Evolutionary conservation across 2,797 vertebrate genomes (phyloP).

Genomic region (Pipistrellus pipistrellus): DNA sequence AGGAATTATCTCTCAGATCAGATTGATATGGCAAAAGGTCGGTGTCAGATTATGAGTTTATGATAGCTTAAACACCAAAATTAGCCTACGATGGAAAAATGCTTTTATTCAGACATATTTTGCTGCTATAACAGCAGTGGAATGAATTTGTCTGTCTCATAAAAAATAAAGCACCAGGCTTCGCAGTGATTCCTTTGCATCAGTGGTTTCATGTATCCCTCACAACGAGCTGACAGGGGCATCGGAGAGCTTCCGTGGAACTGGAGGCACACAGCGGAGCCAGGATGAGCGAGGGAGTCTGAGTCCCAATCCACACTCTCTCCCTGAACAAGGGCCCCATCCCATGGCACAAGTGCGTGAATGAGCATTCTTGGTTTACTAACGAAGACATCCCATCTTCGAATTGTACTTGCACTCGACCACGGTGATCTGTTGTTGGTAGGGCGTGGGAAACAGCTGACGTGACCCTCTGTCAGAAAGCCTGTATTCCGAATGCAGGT

Average conservation of each 20-base stretch:
- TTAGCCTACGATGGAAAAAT: not conserved
- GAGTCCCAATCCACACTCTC: not conserved
- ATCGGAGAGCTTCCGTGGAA: not conserved
- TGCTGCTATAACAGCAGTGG: not conserved
- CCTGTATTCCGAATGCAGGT: not conserved
- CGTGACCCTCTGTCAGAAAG: not conserved
- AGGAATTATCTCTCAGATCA: constrained; percentile 33
- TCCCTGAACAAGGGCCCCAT: accelerated
- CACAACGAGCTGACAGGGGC: not conserved
- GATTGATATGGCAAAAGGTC: not conserved
- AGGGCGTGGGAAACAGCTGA: not conserved
- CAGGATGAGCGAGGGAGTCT: not conserved
- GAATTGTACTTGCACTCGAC: not conserved
- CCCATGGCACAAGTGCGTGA: not conserved
- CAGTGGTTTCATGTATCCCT: not conserved
- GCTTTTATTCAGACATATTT: not conserved
- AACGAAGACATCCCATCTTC: not conserved
- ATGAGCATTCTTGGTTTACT: not conserved
- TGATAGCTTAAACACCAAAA: constrained; percentile 17
- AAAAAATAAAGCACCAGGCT: not conserved
- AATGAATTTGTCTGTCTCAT: not conserved
- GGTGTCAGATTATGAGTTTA: not conserved
- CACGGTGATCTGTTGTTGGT: not conserved
- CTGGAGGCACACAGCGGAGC: not conserved
- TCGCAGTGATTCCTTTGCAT: not conserved